A percentile compares a stretch with the other conserved stretches of the same genome.
Conservation (phyloP, 2,888 invertebrate genomes). For the Fragum fragum region DNA sequence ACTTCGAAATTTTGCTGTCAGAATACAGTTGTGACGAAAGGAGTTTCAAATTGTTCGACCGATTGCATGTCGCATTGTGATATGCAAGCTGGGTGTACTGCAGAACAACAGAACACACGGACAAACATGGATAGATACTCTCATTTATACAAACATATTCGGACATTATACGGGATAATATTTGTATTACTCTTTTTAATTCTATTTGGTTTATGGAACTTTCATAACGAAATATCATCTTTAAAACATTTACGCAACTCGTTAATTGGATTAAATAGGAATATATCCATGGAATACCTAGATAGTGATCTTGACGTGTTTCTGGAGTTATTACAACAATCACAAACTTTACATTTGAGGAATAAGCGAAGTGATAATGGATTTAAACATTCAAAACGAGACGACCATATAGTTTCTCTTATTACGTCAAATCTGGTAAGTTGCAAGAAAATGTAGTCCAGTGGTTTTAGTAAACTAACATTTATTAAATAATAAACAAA, state of each 20-base stretch:
- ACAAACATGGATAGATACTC: background rate
- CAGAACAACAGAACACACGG: background rate
- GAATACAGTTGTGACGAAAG: too few species aligned
- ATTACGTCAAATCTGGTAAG: conserved; percentile 18
- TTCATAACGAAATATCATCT: conserved; percentile 13
- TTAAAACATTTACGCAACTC: background rate
- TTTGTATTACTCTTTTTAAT: background rate
- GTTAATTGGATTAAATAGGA: background rate
- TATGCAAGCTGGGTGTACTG: background rate
- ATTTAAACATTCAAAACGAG: conserved; percentile 16
- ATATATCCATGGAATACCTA: background rate
- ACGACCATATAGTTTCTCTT: conserved; percentile 10
- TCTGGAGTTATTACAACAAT: background rate
- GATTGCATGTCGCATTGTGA: background rate
- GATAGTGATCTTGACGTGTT: background rate
- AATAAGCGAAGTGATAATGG: conserved; percentile 7
- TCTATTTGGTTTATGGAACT: background rate
- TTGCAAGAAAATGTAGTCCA: background rate
- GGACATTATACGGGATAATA: conserved; percentile 8
- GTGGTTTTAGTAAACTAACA: too few species aligned
- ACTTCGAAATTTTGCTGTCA: too few species aligned
- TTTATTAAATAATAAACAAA: too few species aligned
- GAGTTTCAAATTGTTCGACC: too few species aligned
- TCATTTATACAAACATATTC: conserved; percentile 10
- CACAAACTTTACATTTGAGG: background rate